Base-by-base conservation (phyloP, 2,113 vertebrate species). In the Gavialis gangeticus region DNA sequence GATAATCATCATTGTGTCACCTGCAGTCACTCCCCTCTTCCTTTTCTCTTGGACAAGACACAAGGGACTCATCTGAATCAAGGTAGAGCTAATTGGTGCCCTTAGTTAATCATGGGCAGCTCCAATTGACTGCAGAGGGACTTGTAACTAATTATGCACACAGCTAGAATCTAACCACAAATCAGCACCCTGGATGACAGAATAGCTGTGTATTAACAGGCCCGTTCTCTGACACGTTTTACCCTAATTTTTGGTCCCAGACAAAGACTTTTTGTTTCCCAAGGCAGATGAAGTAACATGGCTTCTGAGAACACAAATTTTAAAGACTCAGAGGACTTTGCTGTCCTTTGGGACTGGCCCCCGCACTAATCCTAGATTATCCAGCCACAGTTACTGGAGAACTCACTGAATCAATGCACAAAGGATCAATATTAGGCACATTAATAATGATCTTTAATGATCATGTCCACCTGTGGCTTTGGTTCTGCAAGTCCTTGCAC, bases 381-480 rank as follows among this genome's bases (percentile, higher is more conserved):
- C 67, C 30, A 71, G 67, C 12, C 21, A 66, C 64, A 71, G 34
- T 37, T 71, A 71, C 22, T 71, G 67, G 37, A 34, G 34, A 37
- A 6, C 80, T 75, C 75, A 78, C 88, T 91, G 92, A 71, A 56
- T 28, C 3, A 0, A 5, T 66, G 85, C 75, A 88, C 27, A 58
- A 64, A 92, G 82, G 75, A 79, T 66, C 82, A 90, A 30, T 82
- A 83, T 21, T 59, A 46, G 91, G 30, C 28, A 58, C 83, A 37
- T 30, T 22, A 30, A 86, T 56, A 91, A 92, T 67, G 71, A 83
- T 79, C 66, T 96, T 93, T 96, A 94, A 96, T 89, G 82, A 84
- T 73, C 28, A 59, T 71, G 19, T 73, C 96, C 85, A 90, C 92
- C 95, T 84, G 95, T 67, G 82, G 80, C 54, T 25, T 17, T n/a